phyloP scores from a whole-genome alignment of 2,888 invertebrate genomes.

The Coelopa pilipes region DNA sequence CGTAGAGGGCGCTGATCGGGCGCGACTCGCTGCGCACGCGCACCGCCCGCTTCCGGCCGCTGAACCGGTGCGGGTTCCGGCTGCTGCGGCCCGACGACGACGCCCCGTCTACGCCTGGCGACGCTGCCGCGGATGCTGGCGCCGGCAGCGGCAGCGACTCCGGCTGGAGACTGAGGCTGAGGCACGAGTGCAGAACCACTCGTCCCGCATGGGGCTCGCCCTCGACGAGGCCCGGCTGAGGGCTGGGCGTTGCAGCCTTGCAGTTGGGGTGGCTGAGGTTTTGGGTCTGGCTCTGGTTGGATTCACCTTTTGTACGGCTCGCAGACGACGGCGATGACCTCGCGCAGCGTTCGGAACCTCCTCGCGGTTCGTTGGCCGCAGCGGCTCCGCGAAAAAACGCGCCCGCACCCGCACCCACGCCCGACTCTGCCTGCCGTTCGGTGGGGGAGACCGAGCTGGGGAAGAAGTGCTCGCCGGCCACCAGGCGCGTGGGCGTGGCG shows the following conservation, averaged over 20 bases:
- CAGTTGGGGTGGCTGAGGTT: conserved; percentile 44
- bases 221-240: too few relatives aligned
- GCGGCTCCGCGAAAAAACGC: conserved; percentile 58
- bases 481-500: conserved; percentile 61
- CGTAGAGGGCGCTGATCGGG: conserved; percentile 65
- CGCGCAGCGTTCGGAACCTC: conserved; percentile 52
- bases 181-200: conserved; percentile 45
- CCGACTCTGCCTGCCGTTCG: conserved; percentile 39
- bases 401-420: not conserved
- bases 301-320: conserved; percentile 59
- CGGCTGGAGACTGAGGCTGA: conserved; percentile 46
- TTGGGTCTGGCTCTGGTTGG: too few relatives aligned
- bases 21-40: conserved; percentile 66
- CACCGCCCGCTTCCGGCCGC: conserved; percentile 61
- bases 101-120: conserved; percentile 13
- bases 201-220: too few relatives aligned
- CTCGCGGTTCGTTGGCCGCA: conserved; percentile 45
- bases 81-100: conserved; percentile 48
- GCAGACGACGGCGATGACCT: conserved; percentile 55
- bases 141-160: conserved; percentile 3
- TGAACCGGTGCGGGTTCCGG: conserved; percentile 60
- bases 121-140: not conserved
- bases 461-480: conserved; percentile 60
- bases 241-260: conserved; percentile 42
- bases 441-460: conserved; percentile 58